Conservation (phyloP, 2,113 vertebrate species). For the Ornithorhynchus anatinus region DNA sequence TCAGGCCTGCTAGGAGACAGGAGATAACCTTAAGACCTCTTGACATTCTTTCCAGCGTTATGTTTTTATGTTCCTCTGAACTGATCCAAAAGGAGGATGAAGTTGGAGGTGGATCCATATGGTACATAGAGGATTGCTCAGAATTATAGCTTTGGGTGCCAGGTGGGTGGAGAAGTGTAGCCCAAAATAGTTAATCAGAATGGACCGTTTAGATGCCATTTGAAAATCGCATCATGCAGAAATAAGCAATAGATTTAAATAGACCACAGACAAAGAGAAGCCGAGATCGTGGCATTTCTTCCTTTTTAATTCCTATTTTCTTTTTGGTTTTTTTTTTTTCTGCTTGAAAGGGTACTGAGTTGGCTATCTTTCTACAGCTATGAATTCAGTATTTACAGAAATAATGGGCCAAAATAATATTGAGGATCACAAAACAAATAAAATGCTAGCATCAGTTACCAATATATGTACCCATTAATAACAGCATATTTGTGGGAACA, state of each 20-base stretch:
- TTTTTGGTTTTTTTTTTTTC: not conserved
- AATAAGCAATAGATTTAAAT: slow-evolving; percentile 19
- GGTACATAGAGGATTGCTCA: not conserved
- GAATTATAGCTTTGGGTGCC: not conserved
- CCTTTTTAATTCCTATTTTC: not conserved
- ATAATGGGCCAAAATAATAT: too few species aligned
- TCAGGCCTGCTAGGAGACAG: too few species aligned
- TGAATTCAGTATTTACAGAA: not conserved
- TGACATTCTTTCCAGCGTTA: too few species aligned
- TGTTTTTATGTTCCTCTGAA: too few species aligned
- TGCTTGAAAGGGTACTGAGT: too few species aligned
- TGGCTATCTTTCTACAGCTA: not conserved
- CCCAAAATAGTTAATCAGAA: not conserved
- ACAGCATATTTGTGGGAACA: too few species aligned
- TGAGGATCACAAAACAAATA: too few species aligned
- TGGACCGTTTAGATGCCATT: not conserved
- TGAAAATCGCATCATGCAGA: not conserved
- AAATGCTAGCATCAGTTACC: too few species aligned
- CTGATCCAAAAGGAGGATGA: too few species aligned
- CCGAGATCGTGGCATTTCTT: not conserved
- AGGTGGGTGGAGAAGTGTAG: not conserved
- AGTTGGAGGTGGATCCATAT: too few species aligned
- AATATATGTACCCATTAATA: too few species aligned
- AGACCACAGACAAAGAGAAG: slow-evolving; percentile 3
- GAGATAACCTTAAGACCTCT: too few species aligned